phyloP scores from a whole-genome alignment of 1,140 invertebrate species.

The Rhizoglyphus robini region DNA sequence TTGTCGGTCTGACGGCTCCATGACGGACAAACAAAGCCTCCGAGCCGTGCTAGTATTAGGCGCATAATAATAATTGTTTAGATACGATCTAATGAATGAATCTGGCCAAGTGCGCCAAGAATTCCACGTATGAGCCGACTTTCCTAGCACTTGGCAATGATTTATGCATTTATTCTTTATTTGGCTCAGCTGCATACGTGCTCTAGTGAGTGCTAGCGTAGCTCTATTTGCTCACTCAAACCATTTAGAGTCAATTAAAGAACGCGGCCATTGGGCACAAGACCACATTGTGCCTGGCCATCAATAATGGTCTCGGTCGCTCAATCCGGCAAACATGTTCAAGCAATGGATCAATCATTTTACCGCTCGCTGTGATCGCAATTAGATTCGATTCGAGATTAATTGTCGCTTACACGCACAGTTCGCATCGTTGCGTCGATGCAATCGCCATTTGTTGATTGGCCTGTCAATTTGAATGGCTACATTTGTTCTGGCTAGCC shows the following conservation, averaged over 20 bases:
- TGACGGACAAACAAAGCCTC: slow-evolving; percentile 1
- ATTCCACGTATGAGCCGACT: not conserved
- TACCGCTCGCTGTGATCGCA: not conserved
- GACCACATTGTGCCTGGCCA: not conserved
- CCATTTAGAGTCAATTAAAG: no score
- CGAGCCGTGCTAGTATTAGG: not conserved
- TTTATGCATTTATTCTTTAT: slow-evolving; percentile 9
- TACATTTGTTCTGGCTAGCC: no score
- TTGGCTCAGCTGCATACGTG: no score
- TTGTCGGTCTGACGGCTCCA: not conserved
- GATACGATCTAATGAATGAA: slow-evolving; percentile 10
- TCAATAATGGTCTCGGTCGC: no score
- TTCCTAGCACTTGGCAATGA: not conserved
- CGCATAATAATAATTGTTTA: slow-evolving; percentile 11
- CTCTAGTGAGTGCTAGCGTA: no score
- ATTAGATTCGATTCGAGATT: slow-evolving; percentile 4
- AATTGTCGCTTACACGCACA: slow-evolving; percentile 2
- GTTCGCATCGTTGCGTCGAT: not conserved
- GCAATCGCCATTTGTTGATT: no score
- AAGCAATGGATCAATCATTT: slow-evolving; percentile 11
- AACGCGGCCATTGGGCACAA: not conserved
- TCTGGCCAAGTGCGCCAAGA: not conserved
- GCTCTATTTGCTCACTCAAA: no score
- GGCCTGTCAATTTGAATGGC: no score
- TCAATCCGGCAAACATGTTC: no score